A percentile compares a stretch with the other conserved stretches of the same genome.
phyloP scores from a whole-genome alignment of 2,113 vertebrate species.

The Steatornis caripensis region DNA sequence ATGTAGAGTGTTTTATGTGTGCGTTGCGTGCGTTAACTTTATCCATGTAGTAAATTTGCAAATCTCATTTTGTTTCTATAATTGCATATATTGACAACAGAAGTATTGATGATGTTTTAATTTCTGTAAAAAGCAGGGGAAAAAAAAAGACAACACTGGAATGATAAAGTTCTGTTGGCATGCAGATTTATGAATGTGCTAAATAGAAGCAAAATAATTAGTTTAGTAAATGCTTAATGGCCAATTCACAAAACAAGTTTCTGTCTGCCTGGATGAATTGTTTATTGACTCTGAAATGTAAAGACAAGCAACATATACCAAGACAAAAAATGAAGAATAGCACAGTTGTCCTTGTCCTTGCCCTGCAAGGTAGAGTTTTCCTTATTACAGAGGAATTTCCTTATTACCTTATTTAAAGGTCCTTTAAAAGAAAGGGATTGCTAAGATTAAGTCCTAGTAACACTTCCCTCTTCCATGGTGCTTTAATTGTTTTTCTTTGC shows the following conservation, averaged over 20 bases:
- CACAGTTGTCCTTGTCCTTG: background rate
- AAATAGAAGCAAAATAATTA: background rate
- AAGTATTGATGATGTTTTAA: background rate
- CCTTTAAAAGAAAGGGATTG: background rate
- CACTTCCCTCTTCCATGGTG: background rate
- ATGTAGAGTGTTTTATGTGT: background rate
- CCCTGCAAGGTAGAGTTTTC: background rate
- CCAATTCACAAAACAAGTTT: background rate
- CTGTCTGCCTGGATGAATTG: background rate
- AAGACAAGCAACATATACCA: background rate
- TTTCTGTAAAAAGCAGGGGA: background rate
- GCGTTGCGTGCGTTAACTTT: background rate
- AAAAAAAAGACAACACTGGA: background rate
- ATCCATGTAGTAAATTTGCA: background rate
- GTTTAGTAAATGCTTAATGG: background rate
- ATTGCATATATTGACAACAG: background rate
- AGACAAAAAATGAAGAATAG: background rate
- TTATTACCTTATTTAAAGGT: too few relatives aligned
- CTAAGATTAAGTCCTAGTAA: background rate
- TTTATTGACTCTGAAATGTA: constrained; percentile 7
- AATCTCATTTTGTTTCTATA: background rate
- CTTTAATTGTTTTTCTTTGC: background rate
- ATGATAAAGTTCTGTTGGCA: background rate
- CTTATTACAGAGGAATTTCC: background rate
- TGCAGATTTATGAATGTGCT: background rate